Percentiles rank a stretch among this genome's conserved stretches.
Conservation (phyloP, 1,140 invertebrate genomes). For the Bombus pyrosoma region DNA sequence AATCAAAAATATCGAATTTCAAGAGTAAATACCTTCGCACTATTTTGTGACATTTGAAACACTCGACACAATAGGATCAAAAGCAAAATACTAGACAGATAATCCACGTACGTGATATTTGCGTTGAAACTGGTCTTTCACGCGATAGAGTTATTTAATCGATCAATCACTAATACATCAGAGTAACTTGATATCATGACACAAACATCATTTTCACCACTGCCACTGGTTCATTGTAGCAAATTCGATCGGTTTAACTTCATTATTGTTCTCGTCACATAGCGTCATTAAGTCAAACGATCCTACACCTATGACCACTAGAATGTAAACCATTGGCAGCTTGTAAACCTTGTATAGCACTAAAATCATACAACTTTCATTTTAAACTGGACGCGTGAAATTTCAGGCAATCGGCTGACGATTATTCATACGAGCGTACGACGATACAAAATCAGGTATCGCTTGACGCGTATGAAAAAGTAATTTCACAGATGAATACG, state of each 20-base stretch:
- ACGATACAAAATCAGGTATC: neutral
- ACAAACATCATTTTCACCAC: slow-evolving; percentile 3
- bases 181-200: neutral
- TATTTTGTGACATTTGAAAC: neutral
- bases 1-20: no score
- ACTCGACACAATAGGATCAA: neutral
- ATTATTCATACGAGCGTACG: slow-evolving; percentile 5
- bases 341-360: neutral
- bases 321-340: neutral
- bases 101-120: neutral
- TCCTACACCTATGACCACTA: neutral
- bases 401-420: neutral
- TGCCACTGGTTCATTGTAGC: neutral
- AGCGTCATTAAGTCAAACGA: neutral
- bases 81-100: neutral
- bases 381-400: neutral
- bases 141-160: neutral
- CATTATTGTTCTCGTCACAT: neutral
- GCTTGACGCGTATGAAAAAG: slow-evolving; percentile 49
- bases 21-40: no score
- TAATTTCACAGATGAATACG: slow-evolving; percentile 57
- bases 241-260: neutral
- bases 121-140: neutral
- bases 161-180: neutral
- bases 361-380: neutral